These are phyloP conservation scores for Leucophora obtusa DNA, from an alignment of 2,888 invertebrate species.

Conservation along the genomic window DNA sequence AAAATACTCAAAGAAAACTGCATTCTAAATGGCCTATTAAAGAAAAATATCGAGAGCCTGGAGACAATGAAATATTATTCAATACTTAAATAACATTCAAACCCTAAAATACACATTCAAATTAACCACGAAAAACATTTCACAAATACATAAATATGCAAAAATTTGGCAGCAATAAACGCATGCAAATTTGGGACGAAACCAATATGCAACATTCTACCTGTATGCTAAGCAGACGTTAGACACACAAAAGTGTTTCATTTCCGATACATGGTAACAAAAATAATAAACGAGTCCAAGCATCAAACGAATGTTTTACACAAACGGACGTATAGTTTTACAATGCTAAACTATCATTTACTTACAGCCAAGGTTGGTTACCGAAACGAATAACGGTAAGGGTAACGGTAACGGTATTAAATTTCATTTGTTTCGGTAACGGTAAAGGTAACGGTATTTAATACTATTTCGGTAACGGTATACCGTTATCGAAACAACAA, in stretches of 20 bases:
- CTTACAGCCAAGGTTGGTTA: too few species aligned
- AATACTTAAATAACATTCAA: not conserved
- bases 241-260: not conserved
- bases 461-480: too few species aligned
- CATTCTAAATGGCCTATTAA: too few species aligned
- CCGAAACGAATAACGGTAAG: too few species aligned
- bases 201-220: not conserved
- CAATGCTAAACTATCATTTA: constrained; percentile 36
- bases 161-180: not conserved
- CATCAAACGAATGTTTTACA: not conserved
- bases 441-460: too few species aligned
- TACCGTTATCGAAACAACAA: too few species aligned
- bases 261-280: not conserved
- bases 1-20: too few species aligned
- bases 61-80: not conserved
- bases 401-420: too few species aligned
- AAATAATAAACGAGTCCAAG: not conserved
- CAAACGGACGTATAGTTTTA: constrained; percentile 20
- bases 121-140: not conserved
- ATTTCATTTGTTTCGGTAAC: too few species aligned
- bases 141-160: not conserved
- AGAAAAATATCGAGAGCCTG: not conserved
- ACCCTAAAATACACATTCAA: not conserved
- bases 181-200: not conserved
- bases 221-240: not conserved